Conservation (phyloP, 2,888 invertebrate species). For the Seira ritae region DNA sequence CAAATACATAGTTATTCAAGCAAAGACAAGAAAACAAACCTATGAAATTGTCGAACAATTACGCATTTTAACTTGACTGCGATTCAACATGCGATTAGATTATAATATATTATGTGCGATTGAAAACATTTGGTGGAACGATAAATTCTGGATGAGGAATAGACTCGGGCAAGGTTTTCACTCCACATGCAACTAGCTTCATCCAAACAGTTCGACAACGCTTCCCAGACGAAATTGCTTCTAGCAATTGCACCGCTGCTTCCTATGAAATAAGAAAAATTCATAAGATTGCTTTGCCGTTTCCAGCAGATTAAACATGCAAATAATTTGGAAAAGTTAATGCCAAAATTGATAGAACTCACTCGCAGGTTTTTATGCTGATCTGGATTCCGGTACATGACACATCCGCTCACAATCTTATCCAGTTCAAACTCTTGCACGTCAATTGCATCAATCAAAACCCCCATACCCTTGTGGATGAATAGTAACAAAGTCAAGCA, state of each 20-base stretch:
- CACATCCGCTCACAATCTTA: slow-evolving; percentile 67
- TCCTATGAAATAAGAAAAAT: slow-evolving; percentile 66
- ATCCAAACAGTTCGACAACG: slow-evolving; percentile 67
- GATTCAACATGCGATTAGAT: too few species aligned
- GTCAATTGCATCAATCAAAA: slow-evolving; percentile 65
- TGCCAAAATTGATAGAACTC: slow-evolving; percentile 10
- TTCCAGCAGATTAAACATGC: not conserved
- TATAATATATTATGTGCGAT: too few species aligned
- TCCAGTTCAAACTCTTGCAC: slow-evolving; percentile 69
- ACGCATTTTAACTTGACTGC: too few species aligned
- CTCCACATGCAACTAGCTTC: slow-evolving; percentile 59
- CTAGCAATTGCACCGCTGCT: slow-evolving; percentile 63
- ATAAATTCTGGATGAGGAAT: slow-evolving; percentile 40
- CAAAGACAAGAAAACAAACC: too few species aligned
- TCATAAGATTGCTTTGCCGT: slow-evolving; percentile 6
- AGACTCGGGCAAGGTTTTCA: slow-evolving; percentile 20
- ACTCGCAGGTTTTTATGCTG: slow-evolving; percentile 71
- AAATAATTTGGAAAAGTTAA: too few species aligned
- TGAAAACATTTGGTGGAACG: slow-evolving; percentile 2
- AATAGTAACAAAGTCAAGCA: too few species aligned
- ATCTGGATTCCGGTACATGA: slow-evolving; percentile 63
- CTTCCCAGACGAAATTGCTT: slow-evolving; percentile 43
- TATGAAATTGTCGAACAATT: too few species aligned
- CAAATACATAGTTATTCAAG: too few species aligned
- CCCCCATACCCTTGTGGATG: slow-evolving; percentile 70